Percentiles rank a stretch among this genome's conserved stretches.
These are phyloP conservation scores for Ephydatia muelleri DNA, from an alignment of 37 sponge, comb jelly and placozoan species.

Conservation along the genomic window DNA sequence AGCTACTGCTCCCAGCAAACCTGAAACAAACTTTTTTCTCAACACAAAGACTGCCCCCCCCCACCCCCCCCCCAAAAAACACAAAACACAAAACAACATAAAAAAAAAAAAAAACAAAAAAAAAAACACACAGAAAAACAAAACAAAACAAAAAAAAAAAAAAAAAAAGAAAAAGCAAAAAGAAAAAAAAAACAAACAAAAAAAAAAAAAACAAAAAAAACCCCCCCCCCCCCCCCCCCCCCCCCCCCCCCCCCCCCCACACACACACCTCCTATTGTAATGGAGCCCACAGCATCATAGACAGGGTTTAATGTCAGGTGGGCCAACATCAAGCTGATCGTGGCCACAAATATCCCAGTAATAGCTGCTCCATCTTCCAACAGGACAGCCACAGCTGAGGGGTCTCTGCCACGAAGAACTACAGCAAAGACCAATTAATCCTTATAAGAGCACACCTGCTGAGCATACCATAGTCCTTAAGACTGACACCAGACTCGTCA, in stretches of 20 bases:
- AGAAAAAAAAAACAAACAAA: too few species aligned
- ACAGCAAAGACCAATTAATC: neutral
- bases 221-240: too few species aligned
- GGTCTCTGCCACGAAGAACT: constrained; percentile 93
- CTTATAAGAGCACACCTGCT: neutral
- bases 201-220: too few species aligned
- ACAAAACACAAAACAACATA: too few species aligned
- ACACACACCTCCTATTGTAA: constrained; percentile 85
- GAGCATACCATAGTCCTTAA: constrained; percentile 83
- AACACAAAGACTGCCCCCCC: too few species aligned
- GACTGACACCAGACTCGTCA: constrained; percentile 59
- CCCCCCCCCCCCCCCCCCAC: too few species aligned
- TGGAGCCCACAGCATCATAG: constrained; percentile 95
- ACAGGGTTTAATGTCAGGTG: constrained; percentile 81
- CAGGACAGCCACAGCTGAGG: constrained; percentile 95
- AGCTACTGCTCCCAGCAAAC: constrained; percentile 91
- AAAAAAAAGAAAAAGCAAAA: too few species aligned
- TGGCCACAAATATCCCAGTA: constrained; percentile 83
- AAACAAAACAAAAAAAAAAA: too few species aligned
- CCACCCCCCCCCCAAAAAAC: too few species aligned
- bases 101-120: too few species aligned
- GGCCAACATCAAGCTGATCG: constrained; percentile 72
- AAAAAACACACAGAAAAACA: too few species aligned
- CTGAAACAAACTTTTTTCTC: constrained; percentile 19
- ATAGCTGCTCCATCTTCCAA: constrained; percentile 98